Conservation (phyloP, 2,797 vertebrate species). For the Hemibagrus guttatus region DNA sequence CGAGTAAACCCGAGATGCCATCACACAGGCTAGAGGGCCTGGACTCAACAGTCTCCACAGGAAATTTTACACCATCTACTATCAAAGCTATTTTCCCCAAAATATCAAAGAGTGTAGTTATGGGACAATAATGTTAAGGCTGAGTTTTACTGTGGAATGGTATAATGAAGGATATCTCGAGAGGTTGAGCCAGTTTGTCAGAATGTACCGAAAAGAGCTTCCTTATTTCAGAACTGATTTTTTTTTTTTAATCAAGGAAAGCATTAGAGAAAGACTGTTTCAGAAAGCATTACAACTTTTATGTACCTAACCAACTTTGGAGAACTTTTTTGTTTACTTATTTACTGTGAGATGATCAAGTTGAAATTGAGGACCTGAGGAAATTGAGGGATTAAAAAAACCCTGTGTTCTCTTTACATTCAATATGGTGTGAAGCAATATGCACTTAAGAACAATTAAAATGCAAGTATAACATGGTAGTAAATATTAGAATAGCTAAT, state of each 20-base stretch:
- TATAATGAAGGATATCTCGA: slow-evolving; percentile 12
- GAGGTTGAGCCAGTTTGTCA: background rate
- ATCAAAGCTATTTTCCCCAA: slow-evolving; percentile 73
- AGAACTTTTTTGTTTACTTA: background rate
- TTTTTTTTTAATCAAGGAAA: slow-evolving; percentile 3
- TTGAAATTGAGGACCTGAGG: background rate
- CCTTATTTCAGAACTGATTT: background rate
- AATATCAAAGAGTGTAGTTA: slow-evolving; percentile 69
- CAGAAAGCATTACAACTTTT: slow-evolving; percentile 24
- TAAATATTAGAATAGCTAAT: background rate
- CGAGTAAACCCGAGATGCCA: slow-evolving; percentile 76
- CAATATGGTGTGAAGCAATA: slow-evolving; percentile 24
- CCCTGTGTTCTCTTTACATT: background rate
- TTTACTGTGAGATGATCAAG: slow-evolving; percentile 19
- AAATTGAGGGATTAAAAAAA: background rate
- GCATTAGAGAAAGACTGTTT: background rate
- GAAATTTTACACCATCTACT: slow-evolving; percentile 74
- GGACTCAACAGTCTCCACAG: slow-evolving; percentile 77
- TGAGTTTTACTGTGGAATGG: background rate
- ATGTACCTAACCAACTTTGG: background rate
- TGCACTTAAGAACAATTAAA: slow-evolving; percentile 42
- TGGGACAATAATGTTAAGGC: background rate
- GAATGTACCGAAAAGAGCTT: slow-evolving; percentile 1
- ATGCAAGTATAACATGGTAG: background rate
- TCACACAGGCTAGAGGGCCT: slow-evolving; percentile 78